Conservation (phyloP, 2,888 invertebrate species). For the Temnothorax rugatulus region DNA sequence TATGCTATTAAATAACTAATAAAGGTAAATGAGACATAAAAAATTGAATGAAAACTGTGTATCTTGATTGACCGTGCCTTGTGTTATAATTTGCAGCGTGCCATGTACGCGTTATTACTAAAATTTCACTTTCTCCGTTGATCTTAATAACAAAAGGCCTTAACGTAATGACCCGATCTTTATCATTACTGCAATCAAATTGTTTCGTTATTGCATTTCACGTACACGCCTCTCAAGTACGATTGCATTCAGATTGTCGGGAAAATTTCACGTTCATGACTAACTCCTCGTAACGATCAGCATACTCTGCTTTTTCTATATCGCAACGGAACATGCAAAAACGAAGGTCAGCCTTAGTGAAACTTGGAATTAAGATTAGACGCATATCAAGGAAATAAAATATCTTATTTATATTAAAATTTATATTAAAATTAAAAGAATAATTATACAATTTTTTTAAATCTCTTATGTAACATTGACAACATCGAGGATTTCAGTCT, state of each 20-base stretch:
- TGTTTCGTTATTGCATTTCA: conserved; percentile 41
- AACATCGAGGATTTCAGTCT: background rate
- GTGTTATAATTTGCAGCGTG: conserved; percentile 27
- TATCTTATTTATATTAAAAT: background rate
- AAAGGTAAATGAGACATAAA: conserved; percentile 49
- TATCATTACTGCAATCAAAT: conserved; percentile 49
- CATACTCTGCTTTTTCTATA: conserved; percentile 25
- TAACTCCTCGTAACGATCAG: conserved; percentile 1
- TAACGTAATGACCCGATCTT: conserved; percentile 28
- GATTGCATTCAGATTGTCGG: conserved; percentile 45
- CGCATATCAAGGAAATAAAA: background rate
- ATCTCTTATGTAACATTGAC: background rate
- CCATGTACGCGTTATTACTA: conserved; percentile 36
- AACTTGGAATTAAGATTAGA: conserved; percentile 24
- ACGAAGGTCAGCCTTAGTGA: conserved; percentile 33
- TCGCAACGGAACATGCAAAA: conserved; percentile 12
- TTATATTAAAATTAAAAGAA: background rate
- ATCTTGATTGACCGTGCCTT: conserved; percentile 35
- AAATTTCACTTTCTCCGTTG: conserved; percentile 47
- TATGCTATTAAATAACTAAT: conserved; percentile 15
- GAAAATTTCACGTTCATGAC: conserved; percentile 46
- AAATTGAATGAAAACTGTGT: conserved; percentile 27
- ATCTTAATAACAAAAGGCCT: conserved; percentile 44
- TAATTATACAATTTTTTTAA: background rate
- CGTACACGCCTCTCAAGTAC: conserved; percentile 6